A percentile compares a stretch with the other conserved stretches of the same genome.
These are phyloP conservation scores for Paradisaea rubra DNA, from an alignment of 2,113 vertebrate genomes.

Conservation along the genomic window DNA sequence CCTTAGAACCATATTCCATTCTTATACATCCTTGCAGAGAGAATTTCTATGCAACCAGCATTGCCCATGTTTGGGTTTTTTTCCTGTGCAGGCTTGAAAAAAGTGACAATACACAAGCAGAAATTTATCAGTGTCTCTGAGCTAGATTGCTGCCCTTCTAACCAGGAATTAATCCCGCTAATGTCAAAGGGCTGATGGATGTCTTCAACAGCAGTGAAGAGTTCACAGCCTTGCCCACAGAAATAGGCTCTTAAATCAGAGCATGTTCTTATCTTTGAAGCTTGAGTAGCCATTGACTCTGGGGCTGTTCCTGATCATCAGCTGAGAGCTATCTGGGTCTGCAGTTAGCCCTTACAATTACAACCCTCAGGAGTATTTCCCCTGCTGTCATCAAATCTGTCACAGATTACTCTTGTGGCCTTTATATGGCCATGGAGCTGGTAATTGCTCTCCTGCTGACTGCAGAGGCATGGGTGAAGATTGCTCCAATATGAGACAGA, in stretches of 20 bases:
- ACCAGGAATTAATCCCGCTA: not conserved
- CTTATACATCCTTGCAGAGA: not conserved
- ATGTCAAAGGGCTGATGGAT: not conserved
- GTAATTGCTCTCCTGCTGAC: not conserved
- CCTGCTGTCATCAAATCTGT: conserved; percentile 28
- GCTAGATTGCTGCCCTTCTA: not conserved
- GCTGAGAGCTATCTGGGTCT: not conserved
- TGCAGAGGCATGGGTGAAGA: not conserved
- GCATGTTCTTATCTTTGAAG: conserved; percentile 11
- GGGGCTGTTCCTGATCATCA: not conserved
- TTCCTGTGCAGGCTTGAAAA: not conserved
- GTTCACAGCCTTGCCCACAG: not conserved
- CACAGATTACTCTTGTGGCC: not conserved
- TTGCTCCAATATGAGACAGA: not conserved
- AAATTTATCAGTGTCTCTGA: not conserved
- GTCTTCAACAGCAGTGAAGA: not conserved
- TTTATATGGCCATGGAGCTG: not conserved
- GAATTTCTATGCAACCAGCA: not conserved
- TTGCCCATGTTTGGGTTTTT: not conserved
- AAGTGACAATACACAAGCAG: not conserved
- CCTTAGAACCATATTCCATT: not conserved
- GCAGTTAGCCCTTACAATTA: not conserved
- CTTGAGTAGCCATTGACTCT: not conserved
- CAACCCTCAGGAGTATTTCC: not conserved
- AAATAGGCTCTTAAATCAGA: conserved; percentile 43